These are phyloP conservation scores for Drosophila arizonae DNA, from an alignment of 1,140 invertebrate species.

Conservation along the genomic window DNA sequence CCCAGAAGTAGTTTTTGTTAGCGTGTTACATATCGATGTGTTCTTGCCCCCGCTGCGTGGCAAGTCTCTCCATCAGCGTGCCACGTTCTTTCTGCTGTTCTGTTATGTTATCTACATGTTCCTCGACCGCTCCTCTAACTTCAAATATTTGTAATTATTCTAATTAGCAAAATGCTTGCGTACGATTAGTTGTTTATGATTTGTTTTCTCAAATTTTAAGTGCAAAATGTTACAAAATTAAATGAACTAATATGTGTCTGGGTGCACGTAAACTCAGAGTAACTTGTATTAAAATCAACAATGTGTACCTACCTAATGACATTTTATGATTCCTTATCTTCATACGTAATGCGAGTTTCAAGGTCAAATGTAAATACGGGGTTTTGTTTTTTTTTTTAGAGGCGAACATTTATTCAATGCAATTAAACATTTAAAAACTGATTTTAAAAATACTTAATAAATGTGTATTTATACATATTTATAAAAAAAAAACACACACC, in stretches of 20 bases:
- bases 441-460: conserved; percentile 57
- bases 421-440: conserved; percentile 74
- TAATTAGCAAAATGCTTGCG: conserved; percentile 49
- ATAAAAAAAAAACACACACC: conserved; percentile 58
- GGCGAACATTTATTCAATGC: conserved; percentile 76
- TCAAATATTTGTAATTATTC: conserved; percentile 45
- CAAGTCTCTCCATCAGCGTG: conserved; percentile 21
- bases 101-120: conserved; percentile 41
- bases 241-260: conserved; percentile 33
- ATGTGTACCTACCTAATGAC: conserved; percentile 17
- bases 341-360: conserved; percentile 1
- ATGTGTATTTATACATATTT: conserved; percentile 35
- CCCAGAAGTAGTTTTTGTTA: conserved; percentile 62
- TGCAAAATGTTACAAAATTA: conserved; percentile 47
- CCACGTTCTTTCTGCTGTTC: conserved; percentile 28
- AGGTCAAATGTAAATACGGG: conserved; percentile 23
- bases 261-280: conserved; percentile 64
- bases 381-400: conserved; percentile 30
- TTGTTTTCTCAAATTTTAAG: conserved; percentile 50
- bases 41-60: conserved; percentile 30
- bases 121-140: conserved; percentile 30
- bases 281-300: conserved; percentile 63
- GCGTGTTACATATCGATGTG: conserved; percentile 1
- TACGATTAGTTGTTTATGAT: conserved; percentile 59
- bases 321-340: neutral